Evolutionary conservation across 2,888 invertebrate species (phyloP), one percentile per base, ranked within the genome.

Genomic region (Eucera pruinosa): DNA sequence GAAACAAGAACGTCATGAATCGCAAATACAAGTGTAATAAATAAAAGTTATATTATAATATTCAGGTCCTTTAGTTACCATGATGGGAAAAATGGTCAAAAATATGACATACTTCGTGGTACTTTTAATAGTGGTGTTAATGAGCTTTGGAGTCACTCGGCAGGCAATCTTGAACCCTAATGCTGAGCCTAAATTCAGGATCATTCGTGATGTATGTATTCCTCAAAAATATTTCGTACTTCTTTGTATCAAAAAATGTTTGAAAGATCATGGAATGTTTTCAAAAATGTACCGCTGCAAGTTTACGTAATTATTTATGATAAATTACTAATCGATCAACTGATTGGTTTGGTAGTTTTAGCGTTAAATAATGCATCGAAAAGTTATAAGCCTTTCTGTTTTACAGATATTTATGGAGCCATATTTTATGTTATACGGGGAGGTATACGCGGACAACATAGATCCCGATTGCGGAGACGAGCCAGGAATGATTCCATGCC

Each of bases 401-500:
- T 23, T 11, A 23, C 20, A 70, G 67, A 78, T 71, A 68, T 98
- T 98, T 94, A 96, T 96, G 93, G 98, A 99, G 93, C 99, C 97
- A 68, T 99, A 99, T 93, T 99, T 99, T 94, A 99, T 99, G 99
- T 95, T 99, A 93, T 99, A 99, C 93, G 99, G 99, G 88, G 99
- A 99, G 94, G 97, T 99, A 86, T 99, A 98, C 93, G 99, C 99
- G 39, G 96, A 96, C 89, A 96, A 97, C 89, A 99, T 99, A 90
- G 98, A 98, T 93, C 98, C 98, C 48, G 94, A 95, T 5, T 98
- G 98, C 92, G 97, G 97, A 41, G 95, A 95, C 86, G 95, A 95
- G 85, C 94, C 95, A 47, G 94, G 94, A 65, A 95, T 95, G 93
- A 93, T 93, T 64, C 94, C 95, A 62, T 98, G 98, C 91, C 95